Evolutionary conservation across 2,888 invertebrate genomes (phyloP), one percentile per base, ranked within the genome.

Genomic region (Carcina quercana): DNA sequence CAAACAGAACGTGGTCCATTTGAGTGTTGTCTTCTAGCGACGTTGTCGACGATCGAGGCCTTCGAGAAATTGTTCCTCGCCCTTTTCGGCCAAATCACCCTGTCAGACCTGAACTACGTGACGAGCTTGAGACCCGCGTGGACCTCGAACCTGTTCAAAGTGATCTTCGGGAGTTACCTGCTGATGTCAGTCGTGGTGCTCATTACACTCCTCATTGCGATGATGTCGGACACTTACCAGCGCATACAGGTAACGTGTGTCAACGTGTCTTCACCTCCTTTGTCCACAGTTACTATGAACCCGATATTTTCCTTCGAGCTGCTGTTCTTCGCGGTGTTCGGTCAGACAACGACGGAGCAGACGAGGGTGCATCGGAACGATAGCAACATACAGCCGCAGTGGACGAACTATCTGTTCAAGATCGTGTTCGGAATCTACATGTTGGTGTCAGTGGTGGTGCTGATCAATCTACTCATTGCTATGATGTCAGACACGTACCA

Each of bases 401-500:
- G 95, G 95, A 95, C 95, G 38, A 91, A 90, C 66, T 90, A 91
- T 64, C 87, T 95, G 59, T 95, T 94, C 88, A 94, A 94, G 88
- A 87, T 93, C 66, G 90, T 92, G 52, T 94, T 93, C 80, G 94
- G 94, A 56, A 91, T 96, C 68, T 99, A 99, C 88, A 95, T 99
- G 95, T 88, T 98, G 91, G 97, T 99, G 61, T 97, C 98, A 45
- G 95, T 99, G 64, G 96, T 99, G 71, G 99, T 99, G 59, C 90
- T 99, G 58, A 98, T 99, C 86, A 99, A 99, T 86, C 90, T 99
- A 51, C 93, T 99, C 73, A 99, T 99, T 88, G 99, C 99, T 87
- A 99, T 99, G 98, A 98, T 99, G 98, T 97, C 98, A 69, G 98
- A 99, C 88, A 99, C 99, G 40, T 99, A 99, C 82, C 98, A 99